Percentiles rank a stretch among this genome's conserved stretches.
Evolutionary conservation across 2,113 vertebrate genomes (phyloP).

Genomic region (Seriola aureovittata): DNA sequence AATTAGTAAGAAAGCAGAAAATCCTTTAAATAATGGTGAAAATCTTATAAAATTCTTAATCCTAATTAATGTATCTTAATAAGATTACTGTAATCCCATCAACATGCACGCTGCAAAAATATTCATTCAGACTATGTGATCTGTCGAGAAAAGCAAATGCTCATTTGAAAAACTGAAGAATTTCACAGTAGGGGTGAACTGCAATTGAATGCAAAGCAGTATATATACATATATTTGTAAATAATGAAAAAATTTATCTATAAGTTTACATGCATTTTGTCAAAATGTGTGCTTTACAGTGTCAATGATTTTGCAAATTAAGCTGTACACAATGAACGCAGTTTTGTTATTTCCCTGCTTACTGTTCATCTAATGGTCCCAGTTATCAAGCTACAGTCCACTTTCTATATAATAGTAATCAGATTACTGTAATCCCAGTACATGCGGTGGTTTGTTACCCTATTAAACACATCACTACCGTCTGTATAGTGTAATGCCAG

Average conservation of each 20-base stretch:
- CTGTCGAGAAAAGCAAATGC: background rate
- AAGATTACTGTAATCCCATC: background rate
- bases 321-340: background rate
- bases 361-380: background rate
- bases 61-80: background rate
- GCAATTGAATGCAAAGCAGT: background rate
- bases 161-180: background rate
- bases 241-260: too few species aligned
- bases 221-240: too few species aligned
- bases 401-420: background rate
- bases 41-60: background rate
- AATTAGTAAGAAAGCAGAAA: background rate
- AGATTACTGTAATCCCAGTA: background rate
- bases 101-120: background rate
- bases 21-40: background rate
- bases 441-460: background rate
- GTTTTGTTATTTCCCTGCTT: background rate
- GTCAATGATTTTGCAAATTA: too few species aligned
- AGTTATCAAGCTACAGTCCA: background rate
- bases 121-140: background rate
- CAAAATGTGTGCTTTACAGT: too few species aligned
- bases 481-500: slow-evolving; percentile 40
- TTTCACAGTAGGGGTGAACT: background rate
- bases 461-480: background rate
- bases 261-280: too few species aligned